Base-by-base conservation (phyloP, 2,113 vertebrate genomes). In the Mungos mungo region DNA sequence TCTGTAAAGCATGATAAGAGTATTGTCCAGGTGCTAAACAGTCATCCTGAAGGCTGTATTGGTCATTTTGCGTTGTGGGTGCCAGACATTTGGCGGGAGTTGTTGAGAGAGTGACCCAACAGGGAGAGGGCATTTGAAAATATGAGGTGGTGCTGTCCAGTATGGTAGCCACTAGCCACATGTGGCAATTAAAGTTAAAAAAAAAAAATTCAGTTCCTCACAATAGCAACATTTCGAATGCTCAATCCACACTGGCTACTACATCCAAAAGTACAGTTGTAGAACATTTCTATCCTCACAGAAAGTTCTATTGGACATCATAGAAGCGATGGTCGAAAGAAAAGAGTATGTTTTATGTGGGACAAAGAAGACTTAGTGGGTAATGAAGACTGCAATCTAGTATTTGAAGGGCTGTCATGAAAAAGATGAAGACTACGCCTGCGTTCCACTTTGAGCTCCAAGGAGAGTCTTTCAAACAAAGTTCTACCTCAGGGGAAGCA, bases 1-100 rank as follows among this genome's bases (percentile, higher is more conserved):
- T 95, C 52, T 83, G 54, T 29, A 89, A 86, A 88, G 82, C 38
- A 97, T 79, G 74, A 81, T 65, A 72, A 77, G 94, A 96, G 63
- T 81, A 90, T 4, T 96, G 68, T 80, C 68, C 72, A 97, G 50
- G 27, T 92, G 38, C 68, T 93, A 80, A 88, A 21, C 16, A 88
- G 50, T 50, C 35, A 90, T 69, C 15, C 47, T 69, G 38, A 95
- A 94, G 72, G 50, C 65, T 63, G 9, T 82, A 63, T 10, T 93
- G 74, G 57, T 88, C 29, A 82, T 52, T 92, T 2, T 85, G 57
- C 45, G 69, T 21, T 92, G 45, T 47, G 86, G 38, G 54, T 87
- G 31, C 38, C 82, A 85, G 38, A 33, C 38, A 65, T 93, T 66
- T 95, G 83, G 91, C 77, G 47, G 81, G 47, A 82, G 6, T 16